Evolutionary conservation across 2,113 vertebrate species (phyloP), one percentile per base, ranked within the genome.

Genomic region (Rana temporaria): DNA sequence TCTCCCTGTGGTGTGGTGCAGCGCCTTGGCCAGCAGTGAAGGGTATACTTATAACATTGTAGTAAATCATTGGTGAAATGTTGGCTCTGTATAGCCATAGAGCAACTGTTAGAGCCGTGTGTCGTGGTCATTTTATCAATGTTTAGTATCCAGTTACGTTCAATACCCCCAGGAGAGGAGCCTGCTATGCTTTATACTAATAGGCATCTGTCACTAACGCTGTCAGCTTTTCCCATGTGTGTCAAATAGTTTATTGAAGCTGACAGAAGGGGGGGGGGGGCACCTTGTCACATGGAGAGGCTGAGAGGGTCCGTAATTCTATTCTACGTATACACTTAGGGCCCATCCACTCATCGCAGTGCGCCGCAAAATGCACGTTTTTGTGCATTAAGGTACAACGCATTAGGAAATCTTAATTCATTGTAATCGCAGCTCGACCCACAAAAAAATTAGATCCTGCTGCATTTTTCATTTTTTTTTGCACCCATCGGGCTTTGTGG

Each of bases 151-250:
- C 48, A 24, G 84, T 90, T 92, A 87, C 87, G 56, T 85, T 86
- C 85, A 87, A 79, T 84, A 86, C 56, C 60, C 87, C 75, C 85
- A 53, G 0, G 84, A 88, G 87, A 86, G 83, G 53, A 67, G 32
- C 84, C 30, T 72, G 89, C 86, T 85, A 74, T 60, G 12, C 82
- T 53, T 87, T 69, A 62, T 0, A 53, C 85, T 90, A 86, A 90
- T 59, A 80, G 89, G 86, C 81, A 73, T 90, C 90, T 88, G 88
- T 91, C 88, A 89, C 84, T 66, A 55, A 22, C 76, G 68, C 87
- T 70, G 84, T 90, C 89, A n/a, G 84, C 83, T 90, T 89, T 85
- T 87, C 80, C 85, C 86, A 85, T 73, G 87, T 85, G 87, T 82
- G 73, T 64, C 19, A 38, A 77, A 55, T 69, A 75, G 77, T 88